phyloP scores from a whole-genome alignment of 2,797 vertebrate species.

The Chromobotia macracanthus region DNA sequence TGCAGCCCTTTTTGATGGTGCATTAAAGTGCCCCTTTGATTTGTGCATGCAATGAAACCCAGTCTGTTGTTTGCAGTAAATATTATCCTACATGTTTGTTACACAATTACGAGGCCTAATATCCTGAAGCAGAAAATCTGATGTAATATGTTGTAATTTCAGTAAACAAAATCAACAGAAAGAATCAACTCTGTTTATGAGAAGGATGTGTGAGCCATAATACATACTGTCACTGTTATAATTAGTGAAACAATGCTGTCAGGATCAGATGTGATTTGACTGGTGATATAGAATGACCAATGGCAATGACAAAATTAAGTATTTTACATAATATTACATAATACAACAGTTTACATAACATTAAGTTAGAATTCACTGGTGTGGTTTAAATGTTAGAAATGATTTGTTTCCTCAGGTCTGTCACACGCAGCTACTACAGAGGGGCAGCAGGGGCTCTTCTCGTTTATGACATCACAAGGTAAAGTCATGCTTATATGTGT shows the following conservation, averaged over 20 bases:
- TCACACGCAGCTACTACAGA: conserved; percentile 93
- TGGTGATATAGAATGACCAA: background rate
- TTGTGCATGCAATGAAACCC: background rate
- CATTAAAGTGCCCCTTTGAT: conserved; percentile 5
- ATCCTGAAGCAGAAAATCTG: background rate
- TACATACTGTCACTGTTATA: background rate
- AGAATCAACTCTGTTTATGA: background rate
- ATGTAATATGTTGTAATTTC: background rate
- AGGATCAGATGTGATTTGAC: conserved; percentile 22
- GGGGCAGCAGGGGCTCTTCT: conserved; percentile 90
- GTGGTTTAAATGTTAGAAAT: background rate
- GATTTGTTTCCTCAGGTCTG: conserved; percentile 78
- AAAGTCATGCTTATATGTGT: conserved; percentile 32
- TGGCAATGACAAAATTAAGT: background rate
- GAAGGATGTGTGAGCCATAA: background rate
- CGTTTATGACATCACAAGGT: conserved; percentile 95
- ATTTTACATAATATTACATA: background rate
- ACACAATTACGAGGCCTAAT: background rate
- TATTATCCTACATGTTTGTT: background rate
- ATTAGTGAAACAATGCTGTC: background rate
- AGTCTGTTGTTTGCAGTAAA: background rate
- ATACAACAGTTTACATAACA: too few relatives aligned
- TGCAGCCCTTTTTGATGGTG: background rate
- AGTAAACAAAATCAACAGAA: background rate
- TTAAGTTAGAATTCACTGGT: background rate